Conservation (phyloP, 2,797 vertebrate genomes). For the Clarias pachynema region DNA sequence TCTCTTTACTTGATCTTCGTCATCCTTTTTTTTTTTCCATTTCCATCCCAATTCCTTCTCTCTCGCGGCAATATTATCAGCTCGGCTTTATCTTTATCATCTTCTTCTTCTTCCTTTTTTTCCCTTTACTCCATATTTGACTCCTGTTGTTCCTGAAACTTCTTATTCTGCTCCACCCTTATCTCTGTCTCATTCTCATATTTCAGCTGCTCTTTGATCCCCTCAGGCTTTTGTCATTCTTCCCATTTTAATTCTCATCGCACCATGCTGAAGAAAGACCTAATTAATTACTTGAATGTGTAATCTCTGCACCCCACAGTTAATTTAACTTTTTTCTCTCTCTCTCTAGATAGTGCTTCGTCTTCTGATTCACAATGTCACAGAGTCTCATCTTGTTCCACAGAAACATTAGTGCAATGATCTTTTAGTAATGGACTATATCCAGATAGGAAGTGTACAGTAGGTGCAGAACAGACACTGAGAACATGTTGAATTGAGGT, state of each 20-base stretch:
- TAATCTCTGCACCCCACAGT: constrained; percentile 19
- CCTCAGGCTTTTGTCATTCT: constrained; percentile 52
- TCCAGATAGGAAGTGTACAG: not conserved
- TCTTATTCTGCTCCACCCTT: constrained; percentile 27
- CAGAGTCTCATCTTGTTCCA: not conserved
- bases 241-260: constrained; percentile 38
- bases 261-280: constrained; percentile 42
- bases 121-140: constrained; percentile 52
- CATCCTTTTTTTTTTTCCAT: constrained; percentile 4
- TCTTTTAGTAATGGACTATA: not conserved
- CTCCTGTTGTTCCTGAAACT: constrained; percentile 37
- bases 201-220: constrained; percentile 49
- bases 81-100: constrained; percentile 22
- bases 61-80: constrained; percentile 28
- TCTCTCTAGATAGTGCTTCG: constrained; percentile 26
- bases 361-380: constrained; percentile 26
- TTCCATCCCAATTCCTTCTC: constrained; percentile 31
- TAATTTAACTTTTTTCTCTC: constrained; percentile 41
- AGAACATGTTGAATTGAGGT: not conserved
- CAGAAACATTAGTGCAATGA: not conserved
- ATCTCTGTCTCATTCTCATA: constrained; percentile 41
- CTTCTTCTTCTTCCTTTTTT: constrained; percentile 37
- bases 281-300: constrained; percentile 52
- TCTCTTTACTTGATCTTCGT: constrained; percentile 4
- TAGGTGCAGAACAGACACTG: not conserved